Percentiles rank a stretch among this genome's conserved stretches.
These are phyloP conservation scores for Danio aesculapii DNA, from an alignment of 2,797 vertebrate species.

Conservation along the genomic window DNA sequence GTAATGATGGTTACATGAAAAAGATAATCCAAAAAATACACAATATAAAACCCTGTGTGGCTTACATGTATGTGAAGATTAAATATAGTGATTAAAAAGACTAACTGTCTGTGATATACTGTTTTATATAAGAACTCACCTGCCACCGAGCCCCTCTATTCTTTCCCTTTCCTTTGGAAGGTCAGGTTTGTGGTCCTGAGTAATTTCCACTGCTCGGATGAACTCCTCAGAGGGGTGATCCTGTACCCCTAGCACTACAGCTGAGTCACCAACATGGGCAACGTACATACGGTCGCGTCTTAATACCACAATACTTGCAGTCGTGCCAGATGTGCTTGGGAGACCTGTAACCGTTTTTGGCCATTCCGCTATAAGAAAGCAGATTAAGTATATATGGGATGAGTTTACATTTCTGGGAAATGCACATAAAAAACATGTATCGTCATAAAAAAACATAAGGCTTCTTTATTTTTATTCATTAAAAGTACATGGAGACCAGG, in stretches of 20 bases:
- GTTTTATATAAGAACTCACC: constrained; percentile 74
- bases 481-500: not conserved
- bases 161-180: constrained; percentile 92
- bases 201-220: constrained; percentile 91
- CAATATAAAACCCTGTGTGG: not conserved
- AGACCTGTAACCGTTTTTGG: constrained; percentile 95
- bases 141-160: constrained; percentile 95
- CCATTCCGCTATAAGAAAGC: constrained; percentile 87
- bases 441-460: too few relatives aligned
- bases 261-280: constrained; percentile 94
- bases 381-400: not conserved
- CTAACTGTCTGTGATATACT: not conserved
- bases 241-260: constrained; percentile 92
- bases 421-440: not conserved
- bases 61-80: not conserved
- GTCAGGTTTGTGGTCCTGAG: constrained; percentile 96
- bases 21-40: not conserved
- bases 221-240: constrained; percentile 88
- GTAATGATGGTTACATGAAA: not conserved
- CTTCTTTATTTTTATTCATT: not conserved
- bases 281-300: constrained; percentile 92
- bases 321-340: constrained; percentile 95
- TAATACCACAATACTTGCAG: constrained; percentile 93
- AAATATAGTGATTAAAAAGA: too few relatives aligned
- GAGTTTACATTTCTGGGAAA: too few relatives aligned